A percentile compares a stretch with the other conserved stretches of the same genome.
phyloP scores from a whole-genome alignment of 2,113 vertebrate genomes.

The Rhinolophus sinicus region DNA sequence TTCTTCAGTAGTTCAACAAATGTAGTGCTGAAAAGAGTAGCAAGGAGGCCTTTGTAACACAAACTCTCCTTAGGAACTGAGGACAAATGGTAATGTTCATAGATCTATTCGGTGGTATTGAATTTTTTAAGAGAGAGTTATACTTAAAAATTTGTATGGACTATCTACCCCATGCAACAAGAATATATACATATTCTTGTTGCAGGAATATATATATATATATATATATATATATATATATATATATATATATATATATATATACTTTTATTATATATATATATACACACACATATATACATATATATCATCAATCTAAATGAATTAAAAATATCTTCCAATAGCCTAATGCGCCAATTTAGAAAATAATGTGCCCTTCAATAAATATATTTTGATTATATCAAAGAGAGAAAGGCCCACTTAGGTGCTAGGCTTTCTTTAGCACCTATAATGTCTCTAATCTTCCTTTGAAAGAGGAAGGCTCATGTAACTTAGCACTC shows the following conservation, averaged over 20 bases:
- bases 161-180: not conserved
- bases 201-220: too few species aligned
- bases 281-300: too few species aligned
- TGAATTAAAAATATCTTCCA: conserved; percentile 9
- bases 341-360: not conserved
- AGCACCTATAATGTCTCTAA: not conserved
- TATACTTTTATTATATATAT: too few species aligned
- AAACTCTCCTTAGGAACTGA: not conserved
- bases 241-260: too few species aligned
- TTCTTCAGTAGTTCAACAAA: not conserved
- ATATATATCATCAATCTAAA: not conserved
- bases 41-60: not conserved
- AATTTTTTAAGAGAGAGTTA: not conserved
- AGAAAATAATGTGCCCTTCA: not conserved
- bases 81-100: not conserved
- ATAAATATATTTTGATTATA: not conserved
- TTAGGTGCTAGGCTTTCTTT: not conserved
- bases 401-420: not conserved
- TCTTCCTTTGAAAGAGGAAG: not conserved
- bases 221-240: too few species aligned
- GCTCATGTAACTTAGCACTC: not conserved
- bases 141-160: not conserved
- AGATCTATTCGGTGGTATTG: not conserved
- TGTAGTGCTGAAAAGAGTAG: not conserved
- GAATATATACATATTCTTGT: not conserved